These are phyloP conservation scores for Phocoena phocoena DNA, from an alignment of 2,113 vertebrate species.

Conservation along the genomic window DNA sequence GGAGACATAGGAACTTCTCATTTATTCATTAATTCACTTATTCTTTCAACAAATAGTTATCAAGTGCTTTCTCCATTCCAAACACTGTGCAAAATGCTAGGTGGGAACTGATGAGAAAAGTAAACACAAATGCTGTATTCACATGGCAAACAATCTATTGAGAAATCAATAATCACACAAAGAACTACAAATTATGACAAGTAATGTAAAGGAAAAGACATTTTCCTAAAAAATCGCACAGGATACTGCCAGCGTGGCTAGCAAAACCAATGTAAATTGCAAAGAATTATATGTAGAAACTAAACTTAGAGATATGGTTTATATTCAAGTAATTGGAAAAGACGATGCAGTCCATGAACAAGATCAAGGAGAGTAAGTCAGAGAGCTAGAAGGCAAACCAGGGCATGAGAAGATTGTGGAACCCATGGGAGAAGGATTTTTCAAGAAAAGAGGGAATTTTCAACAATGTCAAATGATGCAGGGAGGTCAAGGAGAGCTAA, in stretches of 20 bases:
- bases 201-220: background rate
- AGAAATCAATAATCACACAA: background rate
- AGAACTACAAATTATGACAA: background rate
- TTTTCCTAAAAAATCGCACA: background rate
- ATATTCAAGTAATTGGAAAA: background rate
- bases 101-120: background rate
- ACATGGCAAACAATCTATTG: background rate
- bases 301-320: background rate
- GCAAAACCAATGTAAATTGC: background rate
- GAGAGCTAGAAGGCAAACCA: background rate
- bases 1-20: background rate
- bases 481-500: background rate
- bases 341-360: background rate
- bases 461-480: background rate
- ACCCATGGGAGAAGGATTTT: background rate
- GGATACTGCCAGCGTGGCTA: background rate
- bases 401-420: background rate
- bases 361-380: background rate
- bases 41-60: background rate
- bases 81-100: background rate
- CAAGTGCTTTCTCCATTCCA: background rate
- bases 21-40: background rate
- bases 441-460: background rate
- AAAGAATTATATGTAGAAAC: background rate
- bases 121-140: background rate